These are phyloP conservation scores for Naja naja DNA, from an alignment of 2,113 vertebrate genomes.

Conservation along the genomic window DNA sequence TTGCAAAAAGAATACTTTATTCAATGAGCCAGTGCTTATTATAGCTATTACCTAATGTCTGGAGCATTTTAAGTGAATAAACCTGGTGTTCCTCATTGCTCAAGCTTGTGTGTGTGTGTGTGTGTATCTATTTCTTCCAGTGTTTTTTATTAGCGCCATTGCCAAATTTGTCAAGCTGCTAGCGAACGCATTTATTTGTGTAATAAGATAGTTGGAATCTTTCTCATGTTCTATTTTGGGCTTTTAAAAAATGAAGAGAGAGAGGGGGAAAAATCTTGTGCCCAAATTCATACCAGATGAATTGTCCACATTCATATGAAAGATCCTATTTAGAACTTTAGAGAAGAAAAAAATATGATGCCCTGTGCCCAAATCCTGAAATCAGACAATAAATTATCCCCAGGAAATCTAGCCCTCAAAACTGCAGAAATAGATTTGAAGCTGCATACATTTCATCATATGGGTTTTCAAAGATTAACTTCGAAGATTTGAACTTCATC, in stretches of 20 bases:
- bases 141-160: not conserved
- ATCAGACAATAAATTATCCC: not conserved
- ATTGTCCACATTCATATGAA: not conserved
- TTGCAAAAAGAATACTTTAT: conserved; percentile 1
- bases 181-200: not conserved
- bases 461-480: not conserved
- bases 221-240: not conserved
- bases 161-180: not conserved
- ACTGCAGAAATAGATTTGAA: not conserved
- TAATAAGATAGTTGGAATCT: not conserved
- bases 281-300: conserved; percentile 15
- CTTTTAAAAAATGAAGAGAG: not conserved
- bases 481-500: not conserved
- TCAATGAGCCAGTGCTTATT: not conserved
- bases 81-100: not conserved
- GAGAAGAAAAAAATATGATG: not conserved
- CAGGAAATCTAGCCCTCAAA: not conserved
- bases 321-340: not conserved
- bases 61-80: not conserved
- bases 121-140: conserved; percentile 3
- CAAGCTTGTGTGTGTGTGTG: not conserved
- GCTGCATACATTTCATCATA: not conserved
- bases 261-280: not conserved
- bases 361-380: not conserved
- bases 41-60: not conserved